Evolutionary conservation across 37 sponge, comb jelly and placozoan species (phyloP).

Genomic region (Chondrilla cf. caribensis): DNA sequence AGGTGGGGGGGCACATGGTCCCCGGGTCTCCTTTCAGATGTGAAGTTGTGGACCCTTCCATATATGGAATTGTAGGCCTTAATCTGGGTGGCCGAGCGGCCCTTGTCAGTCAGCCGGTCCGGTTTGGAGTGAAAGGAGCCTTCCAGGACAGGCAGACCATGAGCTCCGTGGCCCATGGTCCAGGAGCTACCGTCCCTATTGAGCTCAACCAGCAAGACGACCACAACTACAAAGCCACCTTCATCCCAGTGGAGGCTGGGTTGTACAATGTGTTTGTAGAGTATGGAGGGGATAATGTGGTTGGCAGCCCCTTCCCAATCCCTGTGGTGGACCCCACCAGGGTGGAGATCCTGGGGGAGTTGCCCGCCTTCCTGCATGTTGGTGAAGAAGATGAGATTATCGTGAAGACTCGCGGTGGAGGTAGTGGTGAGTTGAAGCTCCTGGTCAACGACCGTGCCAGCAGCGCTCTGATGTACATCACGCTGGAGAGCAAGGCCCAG

Average conservation of each 20-base stretch:
- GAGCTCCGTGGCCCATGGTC: conserved; percentile 30
- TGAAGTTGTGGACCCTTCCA: conserved; percentile 5
- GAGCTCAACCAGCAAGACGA: conserved; percentile 31
- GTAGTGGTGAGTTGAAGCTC: conserved; percentile 21
- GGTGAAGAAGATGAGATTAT: conserved; percentile 31
- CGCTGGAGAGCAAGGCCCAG: not conserved
- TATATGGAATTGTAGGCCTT: conserved; percentile 13
- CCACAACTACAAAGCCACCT: conserved; percentile 59
- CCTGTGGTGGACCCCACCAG: conserved; percentile 64
- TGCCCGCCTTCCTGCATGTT: conserved; percentile 37
- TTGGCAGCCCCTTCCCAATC: conserved; percentile 59
- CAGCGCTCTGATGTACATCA: conserved; percentile 17
- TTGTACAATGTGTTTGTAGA: conserved; percentile 66
- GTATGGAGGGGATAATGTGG: conserved; percentile 62
- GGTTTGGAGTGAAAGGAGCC: conserved; percentile 19
- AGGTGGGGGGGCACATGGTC: not conserved
- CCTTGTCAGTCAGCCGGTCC: conserved; percentile 1
- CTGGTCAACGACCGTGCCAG: conserved; percentile 9
- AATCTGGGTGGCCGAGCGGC: conserved; percentile 1
- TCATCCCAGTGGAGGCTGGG: conserved; percentile 61
- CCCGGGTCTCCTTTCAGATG: conserved; percentile 24
- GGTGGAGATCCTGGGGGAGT: conserved; percentile 40
- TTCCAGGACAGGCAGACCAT: conserved; percentile 21
- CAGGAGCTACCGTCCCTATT: conserved; percentile 7
- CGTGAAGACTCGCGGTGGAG: conserved; percentile 35